phyloP scores from a whole-genome alignment of 2,113 vertebrate genomes.

The Osmerus mordax region DNA sequence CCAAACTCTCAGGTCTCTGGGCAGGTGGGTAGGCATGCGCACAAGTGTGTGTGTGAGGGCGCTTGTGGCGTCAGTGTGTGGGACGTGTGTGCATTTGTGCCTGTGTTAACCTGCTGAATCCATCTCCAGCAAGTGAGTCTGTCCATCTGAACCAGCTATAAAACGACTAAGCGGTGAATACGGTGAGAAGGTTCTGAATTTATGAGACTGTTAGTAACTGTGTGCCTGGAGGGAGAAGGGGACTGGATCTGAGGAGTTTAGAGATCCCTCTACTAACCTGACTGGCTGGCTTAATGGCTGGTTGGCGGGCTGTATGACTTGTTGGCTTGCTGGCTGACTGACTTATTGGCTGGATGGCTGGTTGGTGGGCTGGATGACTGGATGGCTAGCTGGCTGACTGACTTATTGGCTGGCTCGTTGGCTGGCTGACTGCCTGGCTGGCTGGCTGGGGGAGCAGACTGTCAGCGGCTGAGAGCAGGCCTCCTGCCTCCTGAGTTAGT shows the following conservation, averaged over 20 bases:
- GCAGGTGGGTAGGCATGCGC: background rate
- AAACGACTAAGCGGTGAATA: background rate
- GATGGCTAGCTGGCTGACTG: no score
- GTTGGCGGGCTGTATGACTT: no score
- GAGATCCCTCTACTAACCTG: no score
- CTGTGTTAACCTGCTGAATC: background rate
- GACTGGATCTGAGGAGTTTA: no score
- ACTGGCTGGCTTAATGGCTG: no score
- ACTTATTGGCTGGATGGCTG: no score
- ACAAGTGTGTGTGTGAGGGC: background rate
- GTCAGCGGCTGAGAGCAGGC: background rate
- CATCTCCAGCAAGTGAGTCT: background rate
- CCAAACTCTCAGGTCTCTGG: slow-evolving; percentile 27
- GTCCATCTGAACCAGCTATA: background rate
- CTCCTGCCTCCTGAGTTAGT: background rate
- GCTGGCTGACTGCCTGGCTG: background rate
- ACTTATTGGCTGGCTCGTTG: no score
- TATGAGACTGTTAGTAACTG: background rate
- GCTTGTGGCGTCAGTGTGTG: background rate
- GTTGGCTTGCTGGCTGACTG: no score
- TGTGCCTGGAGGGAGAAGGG: no score
- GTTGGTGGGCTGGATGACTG: no score
- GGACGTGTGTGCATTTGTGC: background rate
- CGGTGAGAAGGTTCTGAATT: background rate
- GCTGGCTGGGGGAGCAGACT: background rate